Evolutionary conservation across 2,113 vertebrate genomes (phyloP).

Genomic region (Mus spicilegus): DNA sequence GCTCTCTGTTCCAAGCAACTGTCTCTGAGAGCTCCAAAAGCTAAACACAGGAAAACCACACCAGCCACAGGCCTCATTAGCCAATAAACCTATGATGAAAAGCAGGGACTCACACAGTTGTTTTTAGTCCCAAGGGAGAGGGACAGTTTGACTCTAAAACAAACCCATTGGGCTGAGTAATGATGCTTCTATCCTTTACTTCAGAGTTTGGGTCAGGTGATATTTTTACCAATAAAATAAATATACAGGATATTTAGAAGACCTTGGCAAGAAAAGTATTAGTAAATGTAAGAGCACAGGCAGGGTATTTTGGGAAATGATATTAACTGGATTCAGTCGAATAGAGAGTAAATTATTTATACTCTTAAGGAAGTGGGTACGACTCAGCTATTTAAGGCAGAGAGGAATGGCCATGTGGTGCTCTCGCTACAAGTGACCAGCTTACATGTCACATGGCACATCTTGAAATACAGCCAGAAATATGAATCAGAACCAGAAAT

Average conservation of each 20-base stretch:
- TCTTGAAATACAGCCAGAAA: conserved; percentile 54
- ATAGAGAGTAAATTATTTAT: conserved; percentile 80
- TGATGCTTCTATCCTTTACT: conserved; percentile 59
- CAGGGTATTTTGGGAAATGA: conserved; percentile 79
- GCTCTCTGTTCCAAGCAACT: conserved; percentile 69
- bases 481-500: conserved; percentile 57
- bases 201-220: conserved; percentile 63
- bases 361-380: conserved; percentile 19
- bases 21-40: conserved; percentile 65
- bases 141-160: conserved; percentile 69
- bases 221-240: conserved; percentile 76
- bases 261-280: conserved; percentile 64
- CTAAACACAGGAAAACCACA: conserved; percentile 82
- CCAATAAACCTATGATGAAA: conserved; percentile 78
- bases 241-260: conserved; percentile 72
- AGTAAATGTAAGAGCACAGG: conserved; percentile 72
- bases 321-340: conserved; percentile 53
- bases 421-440: conserved; percentile 67
- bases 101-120: conserved; percentile 57
- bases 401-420: conserved; percentile 45
- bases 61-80: conserved; percentile 76
- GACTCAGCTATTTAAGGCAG: conserved; percentile 64
- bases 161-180: conserved; percentile 46
- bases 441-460: conserved; percentile 17
- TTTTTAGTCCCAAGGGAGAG: conserved; percentile 54